Conservation (phyloP, 2,797 vertebrate species). For the Vireo griseus region DNA sequence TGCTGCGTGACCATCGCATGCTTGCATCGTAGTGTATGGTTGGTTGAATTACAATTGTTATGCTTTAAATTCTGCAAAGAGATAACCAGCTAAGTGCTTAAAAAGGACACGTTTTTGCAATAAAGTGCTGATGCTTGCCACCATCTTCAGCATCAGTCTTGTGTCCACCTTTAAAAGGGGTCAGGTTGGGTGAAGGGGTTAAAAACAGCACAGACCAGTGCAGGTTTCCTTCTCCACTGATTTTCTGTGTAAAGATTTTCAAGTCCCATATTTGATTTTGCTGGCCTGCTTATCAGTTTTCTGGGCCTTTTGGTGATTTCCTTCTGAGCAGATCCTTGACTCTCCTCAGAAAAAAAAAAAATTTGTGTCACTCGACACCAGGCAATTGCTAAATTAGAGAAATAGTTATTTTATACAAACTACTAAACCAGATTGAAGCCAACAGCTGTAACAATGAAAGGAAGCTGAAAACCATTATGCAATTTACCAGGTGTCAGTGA, state of each 20-base stretch:
- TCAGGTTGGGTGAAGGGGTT: not conserved
- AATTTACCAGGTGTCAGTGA: slow-evolving; percentile 23
- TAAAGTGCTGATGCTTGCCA: too few species aligned
- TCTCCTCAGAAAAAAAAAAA: not conserved
- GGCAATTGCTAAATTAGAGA: not conserved
- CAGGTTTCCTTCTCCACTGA: not conserved
- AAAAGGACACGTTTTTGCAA: too few species aligned
- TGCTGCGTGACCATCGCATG: too few species aligned
- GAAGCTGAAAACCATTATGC: slow-evolving; percentile 11
- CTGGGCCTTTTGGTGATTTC: not conserved
- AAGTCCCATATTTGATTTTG: not conserved
- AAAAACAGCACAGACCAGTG: accelerated
- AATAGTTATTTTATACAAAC: slow-evolving; percentile 25
- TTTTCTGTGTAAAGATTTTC: not conserved
- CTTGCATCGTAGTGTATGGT: too few species aligned
- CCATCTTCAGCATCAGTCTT: too few species aligned
- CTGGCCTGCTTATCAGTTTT: not conserved
- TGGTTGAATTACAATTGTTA: too few species aligned
- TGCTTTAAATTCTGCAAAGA: too few species aligned
- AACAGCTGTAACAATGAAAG: slow-evolving; percentile 1
- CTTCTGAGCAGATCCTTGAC: not conserved
- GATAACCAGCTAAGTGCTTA: too few species aligned
- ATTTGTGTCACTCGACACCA: not conserved
- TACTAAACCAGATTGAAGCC: not conserved
- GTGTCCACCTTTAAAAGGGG: too few species aligned